Base-by-base conservation (phyloP, 2,888 invertebrate genomes). In the Apantesis nais region DNA sequence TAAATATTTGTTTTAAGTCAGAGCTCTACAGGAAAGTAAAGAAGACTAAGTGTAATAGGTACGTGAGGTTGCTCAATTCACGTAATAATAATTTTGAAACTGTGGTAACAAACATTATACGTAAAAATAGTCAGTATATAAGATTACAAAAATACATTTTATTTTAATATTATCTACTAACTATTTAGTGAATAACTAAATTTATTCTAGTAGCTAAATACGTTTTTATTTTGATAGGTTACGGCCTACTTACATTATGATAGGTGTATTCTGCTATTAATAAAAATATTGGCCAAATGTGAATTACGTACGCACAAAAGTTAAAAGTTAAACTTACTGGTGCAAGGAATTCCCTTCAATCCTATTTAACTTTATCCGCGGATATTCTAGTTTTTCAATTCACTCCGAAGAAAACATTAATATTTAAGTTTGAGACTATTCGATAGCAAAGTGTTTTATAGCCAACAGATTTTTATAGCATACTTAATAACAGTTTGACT, bases 11-110 rank as follows among this genome's bases (percentile, higher is more conserved):
- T 52, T 52, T n/a, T 22, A n/a, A 9, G 12, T n/a, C 52, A 2
- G 25, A 25, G n/a, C 25, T 55, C 7, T 29, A 14, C 25, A 58
- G 29, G 58, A 14, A 58, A 58, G 58, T 29, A 29, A 29, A 16
- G 19, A 19, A 19, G 58, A 58, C 55, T 14, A 55, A 25, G 12
- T 25, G 2, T 1, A 39, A 14, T 25, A 58, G 12, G 3, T 39
- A 22, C 25, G 1, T 60, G 60, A 48, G n/a, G n/a, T 67, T 67
- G 61, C 67, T 67, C 67, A 67, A 67, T 61, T 44, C 31, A 58
- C 61, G 31, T 44, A 61, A 41, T 61, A 60, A n/a, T 25, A n/a
- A 39, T 66, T 64, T 64, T 31, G 7, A 9, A 41, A 65, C 19
- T 62, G 4, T 29, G 7, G 22, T 52, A 52, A 52, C 11, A 11